Evolutionary conservation across 2,113 vertebrate genomes (phyloP).

Genomic region (Petrocephalus zakoni): DNA sequence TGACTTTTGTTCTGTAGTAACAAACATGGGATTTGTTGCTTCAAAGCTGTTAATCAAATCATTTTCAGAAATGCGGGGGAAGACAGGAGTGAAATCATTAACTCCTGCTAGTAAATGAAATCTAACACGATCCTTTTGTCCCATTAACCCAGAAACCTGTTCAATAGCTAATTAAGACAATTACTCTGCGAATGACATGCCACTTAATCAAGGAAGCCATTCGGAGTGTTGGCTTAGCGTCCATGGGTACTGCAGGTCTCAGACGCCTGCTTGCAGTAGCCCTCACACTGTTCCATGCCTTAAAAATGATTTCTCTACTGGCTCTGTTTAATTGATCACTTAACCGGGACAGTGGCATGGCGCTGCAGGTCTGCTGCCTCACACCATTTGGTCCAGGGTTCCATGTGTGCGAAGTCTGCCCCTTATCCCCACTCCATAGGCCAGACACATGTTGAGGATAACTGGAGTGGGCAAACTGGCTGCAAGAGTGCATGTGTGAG

Average conservation of each 20-base stretch:
- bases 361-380: neutral
- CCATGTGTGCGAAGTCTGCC: neutral
- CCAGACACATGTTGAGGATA: neutral
- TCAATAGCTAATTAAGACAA: conserved; percentile 92
- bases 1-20: conserved; percentile 99
- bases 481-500: neutral
- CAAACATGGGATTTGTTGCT: conserved; percentile 84
- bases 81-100: conserved; percentile 92
- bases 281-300: neutral
- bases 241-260: conserved; percentile 48
- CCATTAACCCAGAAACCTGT: conserved; percentile 83
- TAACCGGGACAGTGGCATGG: neutral
- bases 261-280: conserved; percentile 12
- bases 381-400: neutral
- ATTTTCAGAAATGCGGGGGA: conserved; percentile 79
- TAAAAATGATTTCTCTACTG: neutral
- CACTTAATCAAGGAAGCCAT: conserved; percentile 72
- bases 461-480: neutral
- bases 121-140: conserved; percentile 74
- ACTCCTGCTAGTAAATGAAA: conserved; percentile 83
- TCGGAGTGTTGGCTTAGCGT: conserved; percentile 65
- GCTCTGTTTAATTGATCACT: conserved; percentile 9
- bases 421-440: neutral
- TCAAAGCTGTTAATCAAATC: conserved; percentile 88
- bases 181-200: conserved; percentile 72